Evolutionary conservation across 2,113 vertebrate species (phyloP).

Genomic region (Caracal caracal): DNA sequence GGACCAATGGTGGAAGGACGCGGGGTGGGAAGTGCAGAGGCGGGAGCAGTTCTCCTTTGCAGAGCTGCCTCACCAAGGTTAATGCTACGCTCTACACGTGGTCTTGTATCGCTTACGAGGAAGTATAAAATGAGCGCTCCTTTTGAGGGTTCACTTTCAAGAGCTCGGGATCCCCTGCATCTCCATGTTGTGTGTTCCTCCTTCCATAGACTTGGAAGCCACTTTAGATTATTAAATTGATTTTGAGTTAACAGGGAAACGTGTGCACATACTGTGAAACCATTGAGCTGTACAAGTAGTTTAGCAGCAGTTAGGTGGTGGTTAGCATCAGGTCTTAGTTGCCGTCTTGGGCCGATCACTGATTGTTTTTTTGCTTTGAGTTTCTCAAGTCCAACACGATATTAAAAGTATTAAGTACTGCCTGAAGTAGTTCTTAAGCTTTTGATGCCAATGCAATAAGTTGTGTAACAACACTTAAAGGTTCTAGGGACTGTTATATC

Average conservation of each 20-base stretch:
- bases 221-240: neutral
- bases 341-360: neutral
- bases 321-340: neutral
- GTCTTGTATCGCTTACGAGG: neutral
- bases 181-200: neutral
- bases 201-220: neutral
- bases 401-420: neutral
- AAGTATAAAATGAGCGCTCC: neutral
- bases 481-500: neutral
- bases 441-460: neutral
- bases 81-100: constrained; percentile 55
- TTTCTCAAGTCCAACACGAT: neutral
- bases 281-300: neutral
- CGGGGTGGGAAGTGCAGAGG: constrained; percentile 4
- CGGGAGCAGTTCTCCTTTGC: constrained; percentile 13
- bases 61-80: neutral
- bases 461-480: neutral
- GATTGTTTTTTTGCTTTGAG: neutral
- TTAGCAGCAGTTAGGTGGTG: neutral
- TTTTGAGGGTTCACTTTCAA: neutral
- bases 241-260: neutral
- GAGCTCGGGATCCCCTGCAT: neutral
- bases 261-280: neutral
- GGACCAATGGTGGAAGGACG: neutral
- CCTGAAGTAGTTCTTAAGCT: neutral